Percentiles rank a stretch among this genome's conserved stretches.
Conservation (phyloP, 2,888 invertebrate species). For the Ectemnius continuus region DNA sequence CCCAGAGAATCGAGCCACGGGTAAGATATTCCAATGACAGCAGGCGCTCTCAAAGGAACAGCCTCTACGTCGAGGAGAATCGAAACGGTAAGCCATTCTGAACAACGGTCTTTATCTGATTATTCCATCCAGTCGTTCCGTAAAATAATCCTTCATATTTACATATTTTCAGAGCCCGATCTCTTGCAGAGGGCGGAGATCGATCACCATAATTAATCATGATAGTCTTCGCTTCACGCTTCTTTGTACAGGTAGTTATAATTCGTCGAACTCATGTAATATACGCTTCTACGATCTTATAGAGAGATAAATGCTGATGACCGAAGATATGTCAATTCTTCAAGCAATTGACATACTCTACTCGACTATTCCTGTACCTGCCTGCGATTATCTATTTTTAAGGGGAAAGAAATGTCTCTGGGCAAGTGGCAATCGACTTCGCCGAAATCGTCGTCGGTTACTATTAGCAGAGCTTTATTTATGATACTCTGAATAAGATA, state of each 20-base stretch:
- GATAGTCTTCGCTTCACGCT: background rate
- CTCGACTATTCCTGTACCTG: slow-evolving; percentile 5
- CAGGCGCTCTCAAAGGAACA: slow-evolving; percentile 71
- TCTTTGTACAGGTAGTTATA: slow-evolving; percentile 32
- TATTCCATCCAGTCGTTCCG: background rate
- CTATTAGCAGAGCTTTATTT: background rate
- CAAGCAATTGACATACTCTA: background rate
- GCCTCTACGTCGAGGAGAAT: slow-evolving; percentile 73
- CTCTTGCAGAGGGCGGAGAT: slow-evolving; percentile 74
- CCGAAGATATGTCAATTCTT: background rate
- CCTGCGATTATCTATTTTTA: slow-evolving; percentile 3
- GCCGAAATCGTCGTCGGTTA: background rate
- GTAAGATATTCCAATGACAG: slow-evolving; percentile 70
- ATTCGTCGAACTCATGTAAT: slow-evolving; percentile 7
- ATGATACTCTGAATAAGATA: background rate
- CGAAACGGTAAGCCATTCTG: slow-evolving; percentile 67
- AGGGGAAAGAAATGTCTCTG: background rate
- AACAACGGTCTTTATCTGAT: background rate
- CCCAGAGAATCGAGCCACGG: slow-evolving; percentile 73
- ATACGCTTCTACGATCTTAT: background rate
- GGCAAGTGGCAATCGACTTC: background rate
- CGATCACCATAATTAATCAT: slow-evolving; percentile 59
- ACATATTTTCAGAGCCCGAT: slow-evolving; percentile 72
- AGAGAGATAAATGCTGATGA: background rate
- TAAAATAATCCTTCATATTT: background rate